Percentiles rank a stretch among this genome's conserved stretches.
These are phyloP conservation scores for Odontamblyopus lacepedii DNA, from an alignment of 2,797 vertebrate genomes.

Conservation along the genomic window DNA sequence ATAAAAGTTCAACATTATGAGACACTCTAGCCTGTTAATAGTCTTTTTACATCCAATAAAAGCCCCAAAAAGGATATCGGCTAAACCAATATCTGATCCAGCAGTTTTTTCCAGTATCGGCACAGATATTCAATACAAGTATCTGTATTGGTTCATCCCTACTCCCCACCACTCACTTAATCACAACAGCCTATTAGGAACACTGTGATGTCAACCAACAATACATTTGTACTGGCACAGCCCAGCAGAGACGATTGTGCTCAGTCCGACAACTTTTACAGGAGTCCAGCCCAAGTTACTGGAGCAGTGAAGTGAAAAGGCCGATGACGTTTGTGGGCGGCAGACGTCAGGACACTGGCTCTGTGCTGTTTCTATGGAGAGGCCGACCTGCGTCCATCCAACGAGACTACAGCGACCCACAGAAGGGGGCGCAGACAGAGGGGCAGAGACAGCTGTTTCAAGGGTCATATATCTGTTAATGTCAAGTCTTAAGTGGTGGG, in stretches of 20 bases:
- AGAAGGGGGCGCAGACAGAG: slow-evolving; percentile 4
- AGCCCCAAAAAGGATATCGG: no score
- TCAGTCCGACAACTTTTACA: neutral
- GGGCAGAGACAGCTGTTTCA: neutral
- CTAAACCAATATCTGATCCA: no score
- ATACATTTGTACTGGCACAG: neutral
- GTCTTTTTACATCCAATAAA: no score
- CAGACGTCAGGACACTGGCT: neutral
- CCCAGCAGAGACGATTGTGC: neutral
- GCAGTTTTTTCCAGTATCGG: no score
- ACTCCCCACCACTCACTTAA: neutral
- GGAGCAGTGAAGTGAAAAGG: neutral
- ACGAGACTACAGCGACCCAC: slow-evolving; percentile 1
- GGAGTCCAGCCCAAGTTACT: neutral
- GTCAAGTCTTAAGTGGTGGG: neutral
- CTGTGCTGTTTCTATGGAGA: slow-evolving; percentile 1
- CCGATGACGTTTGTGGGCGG: neutral
- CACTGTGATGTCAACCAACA: neutral
- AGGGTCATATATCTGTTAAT: slow-evolving; percentile 3
- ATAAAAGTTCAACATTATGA: no score
- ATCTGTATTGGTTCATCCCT: no score
- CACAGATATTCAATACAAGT: no score
- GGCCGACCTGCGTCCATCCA: neutral
- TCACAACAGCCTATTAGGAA: neutral
- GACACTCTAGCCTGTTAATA: no score